These are phyloP conservation scores for Hoplodrina ambigua DNA, from an alignment of 2,888 invertebrate species.

Conservation along the genomic window DNA sequence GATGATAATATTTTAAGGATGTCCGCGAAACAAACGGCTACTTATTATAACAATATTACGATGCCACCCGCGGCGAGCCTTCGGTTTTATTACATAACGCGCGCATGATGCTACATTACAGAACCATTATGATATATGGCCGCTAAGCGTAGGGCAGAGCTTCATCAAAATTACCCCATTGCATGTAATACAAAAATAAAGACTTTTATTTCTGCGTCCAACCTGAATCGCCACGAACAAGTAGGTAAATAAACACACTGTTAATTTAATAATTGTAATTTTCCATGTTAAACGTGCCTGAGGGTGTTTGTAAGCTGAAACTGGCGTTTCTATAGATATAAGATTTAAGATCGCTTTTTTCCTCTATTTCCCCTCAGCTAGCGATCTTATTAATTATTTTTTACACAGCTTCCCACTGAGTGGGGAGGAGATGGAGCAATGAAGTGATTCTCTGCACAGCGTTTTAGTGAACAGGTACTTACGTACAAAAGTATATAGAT, in stretches of 20 bases:
- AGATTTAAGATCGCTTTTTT: constrained; percentile 44
- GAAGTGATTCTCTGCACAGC: constrained; percentile 46
- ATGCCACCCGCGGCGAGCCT: constrained; percentile 45
- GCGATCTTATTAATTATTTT: constrained; percentile 63
- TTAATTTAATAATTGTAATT: constrained; percentile 33
- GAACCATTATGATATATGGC: constrained; percentile 51
- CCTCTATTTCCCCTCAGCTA: constrained; percentile 40
- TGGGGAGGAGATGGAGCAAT: constrained; percentile 48
- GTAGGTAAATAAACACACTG: constrained; percentile 26
- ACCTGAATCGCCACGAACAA: constrained; percentile 17
- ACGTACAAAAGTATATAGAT: constrained; percentile 15
- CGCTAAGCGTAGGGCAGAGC: constrained; percentile 44
- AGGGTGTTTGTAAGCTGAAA: constrained; percentile 43
- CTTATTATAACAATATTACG: constrained; percentile 48
- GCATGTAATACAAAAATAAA: constrained; percentile 54
- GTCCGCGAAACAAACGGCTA: constrained; percentile 17
- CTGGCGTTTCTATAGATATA: constrained; percentile 37
- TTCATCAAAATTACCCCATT: constrained; percentile 48
- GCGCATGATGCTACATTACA: constrained; percentile 46
- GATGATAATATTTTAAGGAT: constrained; percentile 8
- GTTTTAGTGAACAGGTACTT: constrained; percentile 48
- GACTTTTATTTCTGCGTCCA: constrained; percentile 14
- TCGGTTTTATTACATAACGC: constrained; percentile 47
- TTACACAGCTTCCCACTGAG: constrained; percentile 43
- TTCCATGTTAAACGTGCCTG: constrained; percentile 23